These are phyloP conservation scores for Folsomia manolachei DNA, from an alignment of 2,888 invertebrate species.

Conservation along the genomic window DNA sequence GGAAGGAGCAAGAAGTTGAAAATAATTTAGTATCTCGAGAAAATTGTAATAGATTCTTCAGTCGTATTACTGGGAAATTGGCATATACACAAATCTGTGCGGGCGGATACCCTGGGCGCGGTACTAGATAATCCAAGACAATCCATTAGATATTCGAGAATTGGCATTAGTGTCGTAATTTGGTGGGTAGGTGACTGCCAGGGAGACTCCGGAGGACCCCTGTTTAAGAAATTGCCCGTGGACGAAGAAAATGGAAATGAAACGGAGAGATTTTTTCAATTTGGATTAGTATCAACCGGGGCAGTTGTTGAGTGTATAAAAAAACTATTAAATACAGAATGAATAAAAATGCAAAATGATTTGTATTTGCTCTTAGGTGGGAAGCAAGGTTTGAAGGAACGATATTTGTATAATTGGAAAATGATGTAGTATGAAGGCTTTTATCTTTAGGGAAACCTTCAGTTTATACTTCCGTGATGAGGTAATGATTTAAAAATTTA, in stretches of 20 bases:
- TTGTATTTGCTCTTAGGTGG: too few species aligned
- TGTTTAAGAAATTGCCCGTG: constrained; percentile 23
- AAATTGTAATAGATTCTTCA: constrained; percentile 42
- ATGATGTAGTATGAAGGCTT: neutral
- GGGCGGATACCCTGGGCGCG: constrained; percentile 36
- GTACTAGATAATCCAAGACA: too few species aligned
- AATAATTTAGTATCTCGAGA: constrained; percentile 37
- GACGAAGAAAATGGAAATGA: neutral
- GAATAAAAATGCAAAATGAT: neutral
- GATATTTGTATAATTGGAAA: too few species aligned
- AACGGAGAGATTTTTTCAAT: constrained; percentile 24
- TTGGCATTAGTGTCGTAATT: too few species aligned
- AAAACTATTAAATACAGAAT: constrained; percentile 12
- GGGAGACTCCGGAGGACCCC: constrained; percentile 35
- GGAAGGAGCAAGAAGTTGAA: constrained; percentile 36
- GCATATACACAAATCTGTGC: constrained; percentile 41
- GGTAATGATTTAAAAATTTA: too few species aligned
- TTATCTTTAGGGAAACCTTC: constrained; percentile 25
- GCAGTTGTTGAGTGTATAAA: constrained; percentile 30
- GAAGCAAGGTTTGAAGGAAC: too few species aligned
- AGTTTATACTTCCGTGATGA: constrained; percentile 26
- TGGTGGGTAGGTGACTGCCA: constrained; percentile 27
- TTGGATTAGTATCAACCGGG: constrained; percentile 38
- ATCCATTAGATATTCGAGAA: too few species aligned
- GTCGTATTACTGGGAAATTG: constrained; percentile 35